Evolutionary conservation across 2,888 invertebrate species (phyloP).

Genomic region (Machimus atricapillus): DNA sequence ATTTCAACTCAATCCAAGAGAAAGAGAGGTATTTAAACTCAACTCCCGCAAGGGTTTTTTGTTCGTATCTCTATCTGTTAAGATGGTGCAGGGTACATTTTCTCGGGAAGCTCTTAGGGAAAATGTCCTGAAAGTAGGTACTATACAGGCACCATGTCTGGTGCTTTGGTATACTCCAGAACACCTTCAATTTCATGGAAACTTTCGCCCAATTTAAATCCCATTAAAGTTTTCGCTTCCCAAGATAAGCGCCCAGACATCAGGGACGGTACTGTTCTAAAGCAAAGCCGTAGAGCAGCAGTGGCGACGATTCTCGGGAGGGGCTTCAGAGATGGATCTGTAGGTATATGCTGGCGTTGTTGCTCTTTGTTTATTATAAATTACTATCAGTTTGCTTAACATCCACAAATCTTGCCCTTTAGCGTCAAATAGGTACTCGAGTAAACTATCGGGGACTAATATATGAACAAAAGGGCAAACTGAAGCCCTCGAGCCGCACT

Average conservation of each 20-base stretch:
- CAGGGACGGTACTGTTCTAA: neutral
- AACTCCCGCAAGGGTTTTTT: neutral
- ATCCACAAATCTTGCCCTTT: conserved; percentile 22
- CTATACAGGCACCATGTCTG: neutral
- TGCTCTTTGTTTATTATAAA: conserved; percentile 30
- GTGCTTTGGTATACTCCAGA: neutral
- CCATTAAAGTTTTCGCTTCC: conserved; percentile 12
- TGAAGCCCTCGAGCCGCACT: conserved; percentile 29
- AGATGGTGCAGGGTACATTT: neutral
- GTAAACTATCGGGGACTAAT: conserved; percentile 33
- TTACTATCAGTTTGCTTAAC: conserved; percentile 33
- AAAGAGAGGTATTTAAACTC: neutral
- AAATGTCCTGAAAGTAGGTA: neutral
- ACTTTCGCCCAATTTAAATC: conserved; percentile 20
- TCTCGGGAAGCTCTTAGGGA: neutral
- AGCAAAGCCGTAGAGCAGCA: neutral
- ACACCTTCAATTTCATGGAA: neutral
- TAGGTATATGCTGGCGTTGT: neutral
- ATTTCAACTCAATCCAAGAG: neutral
- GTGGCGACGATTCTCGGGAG: neutral
- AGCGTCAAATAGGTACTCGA: conserved; percentile 30
- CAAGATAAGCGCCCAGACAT: neutral
- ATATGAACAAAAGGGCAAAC: conserved; percentile 32
- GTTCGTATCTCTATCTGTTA: neutral
- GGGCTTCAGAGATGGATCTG: neutral